A percentile compares a stretch with the other conserved stretches of the same genome.
These are phyloP conservation scores for Aegotheles bennettii DNA, from an alignment of 2,113 vertebrate species.

Conservation along the genomic window DNA sequence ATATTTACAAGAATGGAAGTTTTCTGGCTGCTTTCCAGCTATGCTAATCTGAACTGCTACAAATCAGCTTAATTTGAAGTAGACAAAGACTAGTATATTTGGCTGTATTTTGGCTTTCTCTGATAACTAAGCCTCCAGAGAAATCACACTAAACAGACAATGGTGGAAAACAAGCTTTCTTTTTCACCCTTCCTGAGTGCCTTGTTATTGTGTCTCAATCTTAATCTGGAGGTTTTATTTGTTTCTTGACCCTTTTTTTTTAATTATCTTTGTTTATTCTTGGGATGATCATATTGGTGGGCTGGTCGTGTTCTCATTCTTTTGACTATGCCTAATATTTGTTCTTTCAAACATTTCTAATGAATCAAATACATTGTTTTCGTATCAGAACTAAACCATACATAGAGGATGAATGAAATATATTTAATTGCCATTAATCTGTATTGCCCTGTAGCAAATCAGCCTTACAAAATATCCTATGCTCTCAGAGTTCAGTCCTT, in stretches of 20 bases:
- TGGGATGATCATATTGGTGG: no score
- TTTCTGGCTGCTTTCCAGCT: neutral
- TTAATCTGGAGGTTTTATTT: neutral
- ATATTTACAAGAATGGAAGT: neutral
- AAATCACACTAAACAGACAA: neutral
- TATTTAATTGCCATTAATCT: neutral
- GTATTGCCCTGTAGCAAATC: neutral
- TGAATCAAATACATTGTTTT: neutral
- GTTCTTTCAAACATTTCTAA: neutral
- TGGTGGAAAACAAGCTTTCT: neutral
- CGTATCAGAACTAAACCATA: neutral
- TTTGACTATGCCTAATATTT: neutral
- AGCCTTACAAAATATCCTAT: neutral
- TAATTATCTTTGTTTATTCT: neutral
- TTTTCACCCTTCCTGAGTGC: neutral
- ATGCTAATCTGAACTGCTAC: neutral
- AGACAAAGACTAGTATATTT: neutral
- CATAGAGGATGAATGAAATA: neutral
- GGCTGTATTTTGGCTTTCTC: neutral
- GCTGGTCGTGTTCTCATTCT: neutral
- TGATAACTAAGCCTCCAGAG: neutral
- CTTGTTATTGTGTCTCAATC: neutral
- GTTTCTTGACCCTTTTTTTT: neutral
- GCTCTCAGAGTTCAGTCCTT: neutral
- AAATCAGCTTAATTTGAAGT: neutral